These are phyloP conservation scores for Drosophila algonquin DNA, from an alignment of 2,888 invertebrate species.

Conservation along the genomic window DNA sequence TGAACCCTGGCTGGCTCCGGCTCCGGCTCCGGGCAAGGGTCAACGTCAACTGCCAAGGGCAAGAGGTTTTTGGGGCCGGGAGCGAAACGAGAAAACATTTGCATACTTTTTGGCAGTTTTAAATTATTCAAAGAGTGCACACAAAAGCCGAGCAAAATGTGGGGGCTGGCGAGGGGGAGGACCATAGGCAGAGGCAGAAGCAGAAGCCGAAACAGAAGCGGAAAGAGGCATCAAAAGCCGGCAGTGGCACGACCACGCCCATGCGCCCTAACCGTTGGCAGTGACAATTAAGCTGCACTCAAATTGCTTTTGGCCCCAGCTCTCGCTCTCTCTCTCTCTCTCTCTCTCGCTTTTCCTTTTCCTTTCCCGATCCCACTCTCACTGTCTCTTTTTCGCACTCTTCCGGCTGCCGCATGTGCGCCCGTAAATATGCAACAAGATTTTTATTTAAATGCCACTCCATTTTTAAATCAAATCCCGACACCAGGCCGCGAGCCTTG, in stretches of 20 bases:
- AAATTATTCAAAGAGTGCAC: slow-evolving; percentile 72
- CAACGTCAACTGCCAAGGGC: slow-evolving; percentile 22
- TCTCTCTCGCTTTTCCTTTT: background rate
- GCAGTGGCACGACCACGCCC: background rate
- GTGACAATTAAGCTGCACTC: slow-evolving; percentile 78
- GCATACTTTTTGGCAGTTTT: slow-evolving; percentile 75
- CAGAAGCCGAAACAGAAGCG: background rate
- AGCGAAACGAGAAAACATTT: slow-evolving; percentile 54
- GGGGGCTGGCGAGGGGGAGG: slow-evolving; percentile 7
- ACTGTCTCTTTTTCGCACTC: background rate
- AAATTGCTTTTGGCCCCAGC: slow-evolving; percentile 61
- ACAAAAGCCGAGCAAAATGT: slow-evolving; percentile 53
- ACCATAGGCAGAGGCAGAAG: background rate
- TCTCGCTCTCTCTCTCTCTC: background rate
- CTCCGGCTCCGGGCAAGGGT: slow-evolving; percentile 6
- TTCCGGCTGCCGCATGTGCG: slow-evolving; percentile 15
- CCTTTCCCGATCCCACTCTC: background rate
- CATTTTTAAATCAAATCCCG: slow-evolving; percentile 79
- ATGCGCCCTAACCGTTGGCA: slow-evolving; percentile 20
- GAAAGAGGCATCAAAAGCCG: slow-evolving; percentile 28
- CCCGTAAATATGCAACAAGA: slow-evolving; percentile 73
- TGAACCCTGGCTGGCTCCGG: too few relatives aligned
- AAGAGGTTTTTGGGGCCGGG: background rate
- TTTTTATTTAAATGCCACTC: slow-evolving; percentile 79
- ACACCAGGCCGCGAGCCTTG: slow-evolving; percentile 46